Evolutionary conservation across 2,888 invertebrate species (phyloP).

Genomic region (Mantis religiosa): DNA sequence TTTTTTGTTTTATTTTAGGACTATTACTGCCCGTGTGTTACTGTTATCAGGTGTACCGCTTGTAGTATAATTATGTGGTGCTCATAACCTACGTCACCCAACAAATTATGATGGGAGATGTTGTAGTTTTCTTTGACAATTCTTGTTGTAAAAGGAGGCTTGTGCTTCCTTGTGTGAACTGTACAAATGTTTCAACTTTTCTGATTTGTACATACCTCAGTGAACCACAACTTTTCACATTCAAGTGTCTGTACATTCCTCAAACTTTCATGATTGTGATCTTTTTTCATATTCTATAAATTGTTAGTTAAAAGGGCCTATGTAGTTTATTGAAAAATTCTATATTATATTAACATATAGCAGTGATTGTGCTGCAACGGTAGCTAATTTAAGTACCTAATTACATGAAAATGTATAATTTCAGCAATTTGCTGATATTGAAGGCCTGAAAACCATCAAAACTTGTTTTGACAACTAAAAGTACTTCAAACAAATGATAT

Average conservation of each 20-base stretch:
- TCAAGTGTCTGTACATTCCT: not conserved
- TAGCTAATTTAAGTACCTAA: not conserved
- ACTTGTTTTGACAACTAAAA: no score
- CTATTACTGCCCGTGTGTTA: not conserved
- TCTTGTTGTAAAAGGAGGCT: not conserved
- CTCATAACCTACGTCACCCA: not conserved
- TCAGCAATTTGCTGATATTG: not conserved
- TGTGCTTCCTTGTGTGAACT: not conserved
- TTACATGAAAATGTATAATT: not conserved
- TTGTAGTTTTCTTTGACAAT: not conserved
- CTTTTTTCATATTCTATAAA: conserved; percentile 4
- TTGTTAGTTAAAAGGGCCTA: conserved; percentile 9
- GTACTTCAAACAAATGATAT: no score
- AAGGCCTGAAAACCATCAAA: no score
- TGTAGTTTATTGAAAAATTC: conserved; percentile 23
- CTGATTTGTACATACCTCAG: not conserved
- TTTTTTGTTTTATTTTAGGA: not conserved
- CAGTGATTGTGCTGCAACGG: not conserved
- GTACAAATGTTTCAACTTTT: not conserved
- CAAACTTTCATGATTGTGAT: not conserved
- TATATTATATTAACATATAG: not conserved
- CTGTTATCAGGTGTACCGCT: not conserved
- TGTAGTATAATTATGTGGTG: not conserved
- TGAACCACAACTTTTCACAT: not conserved
- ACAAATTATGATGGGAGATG: not conserved